Percentiles rank a stretch among this genome's conserved stretches.
Evolutionary conservation across 2,888 invertebrate genomes (phyloP).

Genomic region (Troides aeacus): DNA sequence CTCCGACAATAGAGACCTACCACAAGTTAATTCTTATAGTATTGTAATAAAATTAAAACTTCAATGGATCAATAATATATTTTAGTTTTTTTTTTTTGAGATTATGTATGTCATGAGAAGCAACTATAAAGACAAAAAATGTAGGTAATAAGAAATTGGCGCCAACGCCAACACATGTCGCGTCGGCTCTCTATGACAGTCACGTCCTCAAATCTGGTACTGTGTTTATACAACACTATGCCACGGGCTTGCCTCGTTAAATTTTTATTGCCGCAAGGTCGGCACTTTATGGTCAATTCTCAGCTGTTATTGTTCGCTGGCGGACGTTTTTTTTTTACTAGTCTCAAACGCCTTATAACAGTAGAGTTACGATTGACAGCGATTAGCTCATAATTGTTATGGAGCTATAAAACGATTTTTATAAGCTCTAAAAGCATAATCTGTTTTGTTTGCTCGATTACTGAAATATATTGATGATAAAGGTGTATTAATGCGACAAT

Average conservation of each 20-base stretch:
- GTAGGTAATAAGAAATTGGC: slow-evolving; percentile 13
- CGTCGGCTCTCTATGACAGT: slow-evolving; percentile 73
- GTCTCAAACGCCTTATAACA: slow-evolving; percentile 65
- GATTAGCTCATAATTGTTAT: slow-evolving; percentile 75
- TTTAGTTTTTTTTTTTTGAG: no score
- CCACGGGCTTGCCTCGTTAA: slow-evolving; percentile 75
- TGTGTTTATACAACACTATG: slow-evolving; percentile 62
- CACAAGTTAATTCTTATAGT: no score
- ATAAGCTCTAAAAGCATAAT: slow-evolving; percentile 56
- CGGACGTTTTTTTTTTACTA: slow-evolving; percentile 59
- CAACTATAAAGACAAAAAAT: no score
- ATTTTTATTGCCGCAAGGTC: slow-evolving; percentile 81
- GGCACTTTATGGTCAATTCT: slow-evolving; percentile 80
- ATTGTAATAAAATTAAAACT: no score
- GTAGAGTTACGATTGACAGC: slow-evolving; percentile 70
- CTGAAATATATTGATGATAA: slow-evolving; percentile 41
- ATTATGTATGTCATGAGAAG: no score
- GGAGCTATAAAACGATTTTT: slow-evolving; percentile 63
- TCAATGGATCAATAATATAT: no score
- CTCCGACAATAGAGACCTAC: no score
- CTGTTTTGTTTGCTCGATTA: slow-evolving; percentile 48
- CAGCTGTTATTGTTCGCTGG: slow-evolving; percentile 75
- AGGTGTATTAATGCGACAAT: slow-evolving; percentile 35
- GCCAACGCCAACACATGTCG: slow-evolving; percentile 54
- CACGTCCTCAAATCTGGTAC: slow-evolving; percentile 70